Conservation (phyloP, 2,113 vertebrate species). For the Herpailurus yagouaroundi region DNA sequence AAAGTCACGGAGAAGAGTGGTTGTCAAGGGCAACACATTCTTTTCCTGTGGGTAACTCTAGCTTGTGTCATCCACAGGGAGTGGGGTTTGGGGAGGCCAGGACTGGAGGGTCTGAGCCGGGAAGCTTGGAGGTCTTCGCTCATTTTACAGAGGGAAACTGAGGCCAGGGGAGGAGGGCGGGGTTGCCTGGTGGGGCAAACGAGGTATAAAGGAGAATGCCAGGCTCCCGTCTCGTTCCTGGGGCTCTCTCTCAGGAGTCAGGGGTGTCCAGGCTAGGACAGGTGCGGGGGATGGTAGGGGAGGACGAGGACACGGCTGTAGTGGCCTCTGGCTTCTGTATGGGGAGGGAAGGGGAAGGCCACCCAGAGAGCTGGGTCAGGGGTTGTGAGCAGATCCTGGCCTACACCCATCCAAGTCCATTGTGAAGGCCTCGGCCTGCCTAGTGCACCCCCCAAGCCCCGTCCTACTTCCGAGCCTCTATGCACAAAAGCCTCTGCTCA, state of each 20-base stretch:
- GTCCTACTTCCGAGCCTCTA: neutral
- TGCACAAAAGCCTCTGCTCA: neutral
- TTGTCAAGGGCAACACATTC: slow-evolving; percentile 51
- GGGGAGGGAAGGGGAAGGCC: neutral
- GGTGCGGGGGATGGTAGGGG: neutral
- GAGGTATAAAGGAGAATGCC: neutral
- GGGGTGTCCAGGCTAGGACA: neutral
- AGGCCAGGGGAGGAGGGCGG: neutral
- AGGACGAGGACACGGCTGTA: neutral
- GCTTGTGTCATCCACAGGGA: neutral
- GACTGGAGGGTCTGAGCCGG: neutral
- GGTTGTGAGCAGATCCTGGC: neutral
- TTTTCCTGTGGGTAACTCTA: neutral
- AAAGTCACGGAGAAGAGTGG: neutral
- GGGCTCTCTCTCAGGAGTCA: neutral
- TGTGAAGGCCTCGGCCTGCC: neutral
- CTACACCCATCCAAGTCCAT: neutral
- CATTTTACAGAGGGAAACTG: neutral
- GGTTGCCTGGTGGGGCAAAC: neutral
- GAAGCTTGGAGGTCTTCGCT: neutral
- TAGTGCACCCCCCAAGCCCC: neutral
- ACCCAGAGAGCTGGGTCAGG: neutral
- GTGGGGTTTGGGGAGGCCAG: neutral
- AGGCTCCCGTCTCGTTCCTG: neutral
- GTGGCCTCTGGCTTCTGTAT: neutral